A percentile compares a stretch with the other conserved stretches of the same genome.
Evolutionary conservation across 2,113 vertebrate genomes (phyloP).

Genomic region (Cygnus atratus): DNA sequence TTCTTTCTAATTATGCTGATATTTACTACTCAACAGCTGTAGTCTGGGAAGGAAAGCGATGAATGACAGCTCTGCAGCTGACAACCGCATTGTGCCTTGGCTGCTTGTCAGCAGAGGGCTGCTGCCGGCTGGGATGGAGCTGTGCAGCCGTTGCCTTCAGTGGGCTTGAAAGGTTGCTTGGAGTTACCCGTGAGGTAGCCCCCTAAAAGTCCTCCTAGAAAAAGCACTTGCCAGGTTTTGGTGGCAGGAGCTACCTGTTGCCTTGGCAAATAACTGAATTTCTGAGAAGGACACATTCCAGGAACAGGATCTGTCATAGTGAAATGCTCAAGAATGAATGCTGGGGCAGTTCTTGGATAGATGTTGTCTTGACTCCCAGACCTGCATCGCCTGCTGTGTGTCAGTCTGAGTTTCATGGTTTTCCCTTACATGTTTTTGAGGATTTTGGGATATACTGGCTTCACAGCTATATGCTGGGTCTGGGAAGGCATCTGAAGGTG

Average conservation of each 20-base stretch:
- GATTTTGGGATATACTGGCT: neutral
- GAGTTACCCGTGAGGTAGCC: neutral
- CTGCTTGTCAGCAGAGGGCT: neutral
- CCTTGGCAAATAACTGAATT: neutral
- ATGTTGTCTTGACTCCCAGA: neutral
- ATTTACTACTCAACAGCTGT: conserved; percentile 44
- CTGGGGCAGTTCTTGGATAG: neutral
- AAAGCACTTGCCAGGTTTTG: neutral
- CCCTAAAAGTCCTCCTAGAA: neutral
- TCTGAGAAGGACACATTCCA: neutral
- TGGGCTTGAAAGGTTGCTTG: neutral
- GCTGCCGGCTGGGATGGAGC: neutral
- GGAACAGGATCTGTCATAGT: fast-evolving
- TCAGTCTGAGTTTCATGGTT: neutral
- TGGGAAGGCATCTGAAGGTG: neutral
- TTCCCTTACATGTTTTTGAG: neutral
- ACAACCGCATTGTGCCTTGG: neutral
- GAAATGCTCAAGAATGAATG: neutral
- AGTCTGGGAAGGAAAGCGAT: conserved; percentile 2
- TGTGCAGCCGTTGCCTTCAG: neutral
- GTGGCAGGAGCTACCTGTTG: neutral
- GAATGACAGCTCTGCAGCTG: conserved; percentile 5
- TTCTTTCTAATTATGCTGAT: conserved; percentile 18
- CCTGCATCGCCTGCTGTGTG: neutral
- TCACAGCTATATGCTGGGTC: neutral